phyloP scores from a whole-genome alignment of 2,797 vertebrate species.

The Propithecus deckenii region DNA sequence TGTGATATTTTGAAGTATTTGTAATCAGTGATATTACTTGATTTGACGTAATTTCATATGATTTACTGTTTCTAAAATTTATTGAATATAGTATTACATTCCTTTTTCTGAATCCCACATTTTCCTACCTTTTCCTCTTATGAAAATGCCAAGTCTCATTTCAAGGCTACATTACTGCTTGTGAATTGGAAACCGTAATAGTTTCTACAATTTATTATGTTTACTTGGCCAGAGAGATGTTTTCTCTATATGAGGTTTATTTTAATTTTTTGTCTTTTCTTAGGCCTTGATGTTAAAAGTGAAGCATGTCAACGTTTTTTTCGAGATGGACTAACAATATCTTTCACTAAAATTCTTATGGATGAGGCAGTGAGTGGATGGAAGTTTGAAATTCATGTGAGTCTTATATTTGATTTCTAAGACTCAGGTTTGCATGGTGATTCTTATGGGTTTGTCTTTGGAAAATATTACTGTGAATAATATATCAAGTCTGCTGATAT shows the following conservation, averaged over 20 bases:
- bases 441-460: neutral
- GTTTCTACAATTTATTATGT: neutral
- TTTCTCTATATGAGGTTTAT: neutral
- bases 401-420: slow-evolving; percentile 76
- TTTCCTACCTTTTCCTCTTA: neutral
- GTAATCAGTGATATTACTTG: neutral
- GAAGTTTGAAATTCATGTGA: slow-evolving; percentile 99
- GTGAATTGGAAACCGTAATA: neutral
- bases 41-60: neutral
- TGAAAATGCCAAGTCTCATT: neutral
- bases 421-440: neutral
- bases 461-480: neutral
- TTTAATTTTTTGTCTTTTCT: slow-evolving; percentile 18
- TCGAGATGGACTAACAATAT: slow-evolving; percentile 96
- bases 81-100: neutral
- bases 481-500: neutral
- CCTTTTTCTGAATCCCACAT: neutral
- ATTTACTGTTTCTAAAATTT: neutral
- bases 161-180: neutral
- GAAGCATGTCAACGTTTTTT: slow-evolving; percentile 99
- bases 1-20: neutral
- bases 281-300: slow-evolving; percentile 98
- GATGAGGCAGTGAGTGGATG: slow-evolving; percentile 98
- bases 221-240: neutral
- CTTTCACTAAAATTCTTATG: slow-evolving; percentile 98